Evolutionary conservation across 2,113 vertebrate genomes (phyloP).

Genomic region (Okapia johnstoni): DNA sequence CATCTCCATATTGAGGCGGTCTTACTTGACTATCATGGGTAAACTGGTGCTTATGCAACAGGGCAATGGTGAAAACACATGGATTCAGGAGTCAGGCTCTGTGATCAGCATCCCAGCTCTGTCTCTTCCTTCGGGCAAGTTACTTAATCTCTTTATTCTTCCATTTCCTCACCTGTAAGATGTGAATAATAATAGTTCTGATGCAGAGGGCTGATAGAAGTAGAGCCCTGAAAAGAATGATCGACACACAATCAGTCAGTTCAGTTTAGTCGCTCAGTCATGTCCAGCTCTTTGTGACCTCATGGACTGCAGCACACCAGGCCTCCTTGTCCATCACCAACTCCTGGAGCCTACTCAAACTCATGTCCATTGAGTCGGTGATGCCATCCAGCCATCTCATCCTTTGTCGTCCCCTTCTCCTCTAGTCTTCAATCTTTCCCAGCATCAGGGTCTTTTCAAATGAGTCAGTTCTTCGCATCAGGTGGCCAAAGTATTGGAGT

Average conservation of each 20-base stretch:
- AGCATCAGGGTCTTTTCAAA: not conserved
- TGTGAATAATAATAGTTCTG: not conserved
- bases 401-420: not conserved
- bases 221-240: not conserved
- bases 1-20: not conserved
- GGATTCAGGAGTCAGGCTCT: not conserved
- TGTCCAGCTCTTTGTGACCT: fast-evolving
- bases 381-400: not conserved
- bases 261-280: not conserved
- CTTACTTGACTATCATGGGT: not conserved
- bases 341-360: fast-evolving
- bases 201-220: not conserved
- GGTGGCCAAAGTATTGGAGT: not conserved
- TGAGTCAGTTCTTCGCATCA: not conserved
- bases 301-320: not conserved
- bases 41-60: not conserved
- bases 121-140: not conserved
- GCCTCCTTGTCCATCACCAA: not conserved
- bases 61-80: not conserved
- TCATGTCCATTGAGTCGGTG: not conserved
- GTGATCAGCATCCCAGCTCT: not conserved
- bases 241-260: not conserved
- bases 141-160: not conserved
- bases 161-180: not conserved
- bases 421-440: not conserved